Base-by-base conservation (phyloP, 2,888 invertebrate genomes). In the Dyspetes luteomarginatus region DNA sequence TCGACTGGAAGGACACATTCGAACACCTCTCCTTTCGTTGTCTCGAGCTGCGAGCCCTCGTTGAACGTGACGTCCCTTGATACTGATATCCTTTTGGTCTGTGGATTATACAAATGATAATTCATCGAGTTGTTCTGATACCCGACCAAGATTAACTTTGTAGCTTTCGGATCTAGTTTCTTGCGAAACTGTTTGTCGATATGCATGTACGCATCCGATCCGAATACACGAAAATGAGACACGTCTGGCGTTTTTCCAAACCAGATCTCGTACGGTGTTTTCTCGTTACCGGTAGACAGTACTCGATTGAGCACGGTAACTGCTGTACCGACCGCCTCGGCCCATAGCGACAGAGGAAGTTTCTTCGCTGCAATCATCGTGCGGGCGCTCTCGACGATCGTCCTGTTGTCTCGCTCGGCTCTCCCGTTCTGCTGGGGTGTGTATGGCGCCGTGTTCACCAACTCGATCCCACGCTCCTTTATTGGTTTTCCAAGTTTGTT, bases 231-330 rank as follows among this genome's bases (percentile, higher is more conserved):
- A 26, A 73, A 43, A 30, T 73, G 73, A 26, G 15, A 17, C 0
- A 73, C n/a, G n/a, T 73, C 48, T 15, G 84, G 83, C 36, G 67
- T 58, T 45, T 79, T 85, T n/a, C 76, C 69, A 48, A 52, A 28
- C 65, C 75, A 82, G 22, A 83, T 15, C 41, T 83, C 81, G 24
- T 68, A 74, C 4, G 78, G 75, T 4, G 65, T 81, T 56, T 82
- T 80, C 5, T 75, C 75, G 12, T 69, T 24, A 19, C 50, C 52
- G 26, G 43, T 55, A 4, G 45, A 5, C 45, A 45, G 45, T 0
- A 45, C 45, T 1, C 45, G 45, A 15, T 45, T 45, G 2, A 45
- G 45, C 45, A 45, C 45, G 45, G 45, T 17, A n/a, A 45, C 45
- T 45, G 17, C 45, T 45, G 45, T 45, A 17, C 17, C 45, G 45